A percentile compares a stretch with the other conserved stretches of the same genome.
These are phyloP conservation scores for Saccostrea glomerata DNA, from an alignment of 1,140 invertebrate genomes.

Conservation along the genomic window DNA sequence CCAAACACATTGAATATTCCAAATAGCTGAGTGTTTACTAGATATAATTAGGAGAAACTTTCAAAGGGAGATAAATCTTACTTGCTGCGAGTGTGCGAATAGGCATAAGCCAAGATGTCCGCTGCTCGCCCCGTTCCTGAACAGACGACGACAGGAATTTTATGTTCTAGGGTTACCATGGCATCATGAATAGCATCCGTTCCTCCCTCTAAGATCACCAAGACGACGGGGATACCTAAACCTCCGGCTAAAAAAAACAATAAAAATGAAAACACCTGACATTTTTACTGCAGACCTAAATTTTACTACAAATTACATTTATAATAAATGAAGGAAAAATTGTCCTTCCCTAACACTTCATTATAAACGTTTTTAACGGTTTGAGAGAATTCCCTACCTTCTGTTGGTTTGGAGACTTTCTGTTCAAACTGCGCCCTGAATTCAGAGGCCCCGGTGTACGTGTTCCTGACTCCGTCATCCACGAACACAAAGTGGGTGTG, in stretches of 20 bases:
- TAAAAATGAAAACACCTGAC: neutral
- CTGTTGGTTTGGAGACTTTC: slow-evolving; percentile 63
- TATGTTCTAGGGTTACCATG: slow-evolving; percentile 66
- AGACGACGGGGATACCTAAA: slow-evolving; percentile 72
- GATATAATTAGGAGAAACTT: too few species aligned
- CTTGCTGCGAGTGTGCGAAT: slow-evolving; percentile 80
- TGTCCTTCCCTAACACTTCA: too few species aligned
- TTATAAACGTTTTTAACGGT: too few species aligned
- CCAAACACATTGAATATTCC: too few species aligned
- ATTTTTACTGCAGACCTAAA: neutral
- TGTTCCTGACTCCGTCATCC: slow-evolving; percentile 96
- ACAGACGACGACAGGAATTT: slow-evolving; percentile 95
- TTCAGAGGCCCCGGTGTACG: slow-evolving; percentile 71
- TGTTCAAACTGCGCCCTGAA: slow-evolving; percentile 74
- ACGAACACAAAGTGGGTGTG: slow-evolving; percentile 98
- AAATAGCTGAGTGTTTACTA: too few species aligned
- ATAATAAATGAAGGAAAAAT: too few species aligned
- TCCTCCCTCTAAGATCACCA: slow-evolving; percentile 77
- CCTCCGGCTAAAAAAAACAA: slow-evolving; percentile 49
- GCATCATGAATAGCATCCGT: slow-evolving; percentile 74
- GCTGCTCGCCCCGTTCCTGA: slow-evolving; percentile 97
- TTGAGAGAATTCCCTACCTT: slow-evolving; percentile 41
- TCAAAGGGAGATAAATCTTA: slow-evolving; percentile 33
- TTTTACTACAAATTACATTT: too few species aligned
- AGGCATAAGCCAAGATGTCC: slow-evolving; percentile 96